Evolutionary conservation across 1,140 invertebrate species (phyloP).

Genomic region (Brachionus sp.): DNA sequence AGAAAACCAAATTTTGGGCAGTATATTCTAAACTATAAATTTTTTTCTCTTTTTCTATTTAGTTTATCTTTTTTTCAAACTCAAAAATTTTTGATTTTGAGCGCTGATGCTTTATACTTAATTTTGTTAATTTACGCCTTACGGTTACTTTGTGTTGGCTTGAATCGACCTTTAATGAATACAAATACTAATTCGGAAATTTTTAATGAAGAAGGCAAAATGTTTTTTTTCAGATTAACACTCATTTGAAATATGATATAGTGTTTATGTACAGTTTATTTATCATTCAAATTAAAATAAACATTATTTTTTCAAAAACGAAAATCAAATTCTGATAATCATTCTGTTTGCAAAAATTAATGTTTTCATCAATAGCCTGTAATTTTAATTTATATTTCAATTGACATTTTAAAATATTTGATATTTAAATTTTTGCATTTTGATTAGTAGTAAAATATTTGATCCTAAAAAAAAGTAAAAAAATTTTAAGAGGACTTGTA

Average conservation of each 20-base stretch:
- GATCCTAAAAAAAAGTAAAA: not conserved
- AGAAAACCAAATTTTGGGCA: slow-evolving; percentile 15
- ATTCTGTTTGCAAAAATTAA: not conserved
- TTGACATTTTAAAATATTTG: not conserved
- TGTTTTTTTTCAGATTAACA: not conserved
- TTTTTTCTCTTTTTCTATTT: not conserved
- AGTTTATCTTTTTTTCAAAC: not conserved
- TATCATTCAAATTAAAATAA: not conserved
- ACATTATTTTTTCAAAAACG: not conserved
- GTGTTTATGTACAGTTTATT: not conserved
- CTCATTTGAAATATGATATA: not conserved
- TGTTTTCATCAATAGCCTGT: too few species aligned
- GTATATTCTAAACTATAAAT: not conserved
- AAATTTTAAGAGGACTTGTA: too few species aligned
- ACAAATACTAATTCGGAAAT: not conserved
- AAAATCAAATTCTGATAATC: not conserved
- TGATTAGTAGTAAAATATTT: not conserved
- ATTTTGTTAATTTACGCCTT: not conserved
- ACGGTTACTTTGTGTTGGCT: not conserved
- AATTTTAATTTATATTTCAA: too few species aligned
- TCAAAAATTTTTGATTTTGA: not conserved
- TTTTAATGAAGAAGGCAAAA: not conserved
- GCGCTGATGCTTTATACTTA: not conserved
- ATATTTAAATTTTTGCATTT: not conserved
- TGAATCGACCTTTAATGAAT: not conserved